Percentiles rank a stretch among this genome's conserved stretches.
These are phyloP conservation scores for Dromiciops gliroides DNA, from an alignment of 2,113 vertebrate genomes.

Conservation along the genomic window DNA sequence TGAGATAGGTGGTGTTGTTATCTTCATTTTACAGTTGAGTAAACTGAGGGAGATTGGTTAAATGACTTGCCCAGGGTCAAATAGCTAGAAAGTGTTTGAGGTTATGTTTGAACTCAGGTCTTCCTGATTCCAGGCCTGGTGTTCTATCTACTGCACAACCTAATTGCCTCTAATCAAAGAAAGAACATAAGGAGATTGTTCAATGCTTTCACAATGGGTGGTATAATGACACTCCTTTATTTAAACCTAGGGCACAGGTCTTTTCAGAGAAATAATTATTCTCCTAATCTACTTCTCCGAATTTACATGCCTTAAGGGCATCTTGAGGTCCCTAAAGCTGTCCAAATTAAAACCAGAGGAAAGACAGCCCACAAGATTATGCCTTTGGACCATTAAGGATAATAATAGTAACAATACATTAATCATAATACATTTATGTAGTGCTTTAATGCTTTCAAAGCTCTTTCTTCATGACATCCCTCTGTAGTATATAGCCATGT, in stretches of 20 bases:
- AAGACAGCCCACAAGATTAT: neutral
- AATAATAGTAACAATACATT: neutral
- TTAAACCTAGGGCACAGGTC: neutral
- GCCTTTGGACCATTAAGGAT: neutral
- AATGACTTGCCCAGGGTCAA: neutral
- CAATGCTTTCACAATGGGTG: neutral
- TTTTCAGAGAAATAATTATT: neutral
- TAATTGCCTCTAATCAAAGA: neutral
- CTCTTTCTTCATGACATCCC: neutral
- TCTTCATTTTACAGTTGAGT: neutral
- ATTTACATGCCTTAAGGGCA: neutral
- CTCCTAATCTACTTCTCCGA: neutral
- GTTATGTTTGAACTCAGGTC: neutral
- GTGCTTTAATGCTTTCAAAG: neutral
- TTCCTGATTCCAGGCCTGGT: neutral
- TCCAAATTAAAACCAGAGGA: neutral
- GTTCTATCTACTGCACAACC: neutral
- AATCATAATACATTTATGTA: neutral
- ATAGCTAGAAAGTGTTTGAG: neutral
- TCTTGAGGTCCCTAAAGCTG: neutral
- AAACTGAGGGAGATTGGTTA: neutral
- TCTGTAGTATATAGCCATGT: neutral
- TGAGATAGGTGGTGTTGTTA: neutral
- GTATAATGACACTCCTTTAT: neutral
- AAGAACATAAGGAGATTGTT: neutral